phyloP scores from a whole-genome alignment of 2,888 invertebrate genomes.

The Drosophila nr. medialis region DNA sequence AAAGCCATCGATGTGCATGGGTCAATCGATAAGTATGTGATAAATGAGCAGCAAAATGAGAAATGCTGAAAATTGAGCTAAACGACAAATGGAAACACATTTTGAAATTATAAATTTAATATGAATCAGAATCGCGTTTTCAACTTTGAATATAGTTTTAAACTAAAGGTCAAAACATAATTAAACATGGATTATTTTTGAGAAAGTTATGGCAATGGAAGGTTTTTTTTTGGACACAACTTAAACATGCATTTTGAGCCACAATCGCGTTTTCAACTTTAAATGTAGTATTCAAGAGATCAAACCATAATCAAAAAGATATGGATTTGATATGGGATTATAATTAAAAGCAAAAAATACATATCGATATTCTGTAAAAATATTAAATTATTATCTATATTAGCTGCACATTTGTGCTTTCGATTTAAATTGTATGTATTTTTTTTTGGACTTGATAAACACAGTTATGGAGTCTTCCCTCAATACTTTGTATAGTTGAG shows the following conservation, averaged over 20 bases:
- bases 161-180: neutral
- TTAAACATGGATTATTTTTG: rapidly evolving
- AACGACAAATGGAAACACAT: too few relatives aligned
- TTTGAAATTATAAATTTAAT: too few relatives aligned
- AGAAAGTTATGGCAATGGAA: neutral
- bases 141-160: neutral
- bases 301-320: too few relatives aligned
- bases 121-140: neutral
- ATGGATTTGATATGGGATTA: too few relatives aligned
- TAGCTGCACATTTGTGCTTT: too few relatives aligned
- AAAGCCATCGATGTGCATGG: conserved; percentile 27
- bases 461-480: neutral
- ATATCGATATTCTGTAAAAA: neutral
- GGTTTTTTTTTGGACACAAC: neutral
- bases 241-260: neutral
- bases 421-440: too few relatives aligned
- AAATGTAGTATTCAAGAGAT: too few relatives aligned
- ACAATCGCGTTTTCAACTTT: neutral
- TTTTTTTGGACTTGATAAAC: neutral
- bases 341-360: neutral
- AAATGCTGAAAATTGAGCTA: neutral
- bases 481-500: neutral
- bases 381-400: too few relatives aligned
- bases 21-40: conserved; percentile 4
- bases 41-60: neutral